Conservation (phyloP, 1,140 invertebrate species). For the Scaptomyza graminum region DNA sequence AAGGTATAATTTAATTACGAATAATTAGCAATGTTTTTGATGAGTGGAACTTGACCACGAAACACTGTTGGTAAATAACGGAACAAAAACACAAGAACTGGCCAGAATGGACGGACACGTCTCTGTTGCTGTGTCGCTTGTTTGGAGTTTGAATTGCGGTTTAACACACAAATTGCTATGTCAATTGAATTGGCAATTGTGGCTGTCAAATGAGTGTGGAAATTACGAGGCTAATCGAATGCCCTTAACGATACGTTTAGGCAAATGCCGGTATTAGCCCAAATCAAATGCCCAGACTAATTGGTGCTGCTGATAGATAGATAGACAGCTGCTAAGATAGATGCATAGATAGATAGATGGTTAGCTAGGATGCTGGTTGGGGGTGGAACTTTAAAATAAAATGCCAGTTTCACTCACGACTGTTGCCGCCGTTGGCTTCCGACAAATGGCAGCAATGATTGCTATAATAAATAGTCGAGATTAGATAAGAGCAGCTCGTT, state of each 20-base stretch:
- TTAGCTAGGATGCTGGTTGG: neutral
- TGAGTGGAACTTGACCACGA: neutral
- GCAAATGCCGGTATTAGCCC: conserved; percentile 6
- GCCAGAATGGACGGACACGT: neutral
- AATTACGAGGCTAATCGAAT: conserved; percentile 25
- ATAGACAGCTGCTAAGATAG: neutral
- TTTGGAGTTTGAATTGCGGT: conserved; percentile 18
- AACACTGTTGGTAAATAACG: neutral
- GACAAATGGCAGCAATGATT: conserved; percentile 63
- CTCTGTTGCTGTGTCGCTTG: neutral
- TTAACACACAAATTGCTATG: conserved; percentile 32
- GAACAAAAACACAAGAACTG: conserved; percentile 5
- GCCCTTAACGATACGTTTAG: conserved; percentile 29
- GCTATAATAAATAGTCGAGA: conserved; percentile 47
- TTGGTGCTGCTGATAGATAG: conserved; percentile 16
- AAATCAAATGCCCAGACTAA: conserved; percentile 22
- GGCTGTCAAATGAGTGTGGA: conserved; percentile 39
- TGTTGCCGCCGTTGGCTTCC: conserved; percentile 64
- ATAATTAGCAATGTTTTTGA: neutral
- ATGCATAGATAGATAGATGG: neutral
- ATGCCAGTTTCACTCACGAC: conserved; percentile 60
- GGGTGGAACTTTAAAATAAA: conserved; percentile 60
- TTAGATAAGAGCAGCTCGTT: conserved; percentile 51
- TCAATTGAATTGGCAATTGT: conserved; percentile 33
- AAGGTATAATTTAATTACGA: neutral